Conservation (phyloP, 2,113 vertebrate species). For the Butastur rufipennis region DNA sequence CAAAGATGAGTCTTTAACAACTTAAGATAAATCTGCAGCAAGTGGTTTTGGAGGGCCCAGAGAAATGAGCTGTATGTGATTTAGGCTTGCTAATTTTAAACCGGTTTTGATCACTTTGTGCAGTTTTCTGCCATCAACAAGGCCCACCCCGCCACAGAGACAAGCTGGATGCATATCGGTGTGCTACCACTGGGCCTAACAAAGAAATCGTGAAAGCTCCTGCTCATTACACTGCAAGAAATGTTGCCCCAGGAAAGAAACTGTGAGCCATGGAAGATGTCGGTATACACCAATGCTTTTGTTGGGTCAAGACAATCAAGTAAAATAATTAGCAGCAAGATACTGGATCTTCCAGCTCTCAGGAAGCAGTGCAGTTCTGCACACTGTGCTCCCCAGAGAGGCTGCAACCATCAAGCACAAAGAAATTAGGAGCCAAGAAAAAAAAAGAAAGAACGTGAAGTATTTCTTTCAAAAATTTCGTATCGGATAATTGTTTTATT, state of each 20-base stretch:
- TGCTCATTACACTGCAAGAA: not conserved
- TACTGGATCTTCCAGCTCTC: constrained; percentile 48
- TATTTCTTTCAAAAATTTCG: not conserved
- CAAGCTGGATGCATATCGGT: accelerated
- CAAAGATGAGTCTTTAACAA: not conserved
- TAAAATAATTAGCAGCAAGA: constrained; percentile 59
- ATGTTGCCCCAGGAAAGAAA: constrained; percentile 39
- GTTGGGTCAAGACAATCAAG: constrained; percentile 62
- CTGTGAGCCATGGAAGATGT: constrained; percentile 15
- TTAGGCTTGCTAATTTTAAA: not conserved
- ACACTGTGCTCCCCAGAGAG: not conserved
- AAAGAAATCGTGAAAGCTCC: not conserved
- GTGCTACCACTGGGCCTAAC: not conserved
- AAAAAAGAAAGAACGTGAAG: not conserved
- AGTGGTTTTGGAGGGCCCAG: not conserved
- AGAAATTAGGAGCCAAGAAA: not conserved
- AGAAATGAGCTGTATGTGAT: not conserved
- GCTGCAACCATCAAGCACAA: not conserved
- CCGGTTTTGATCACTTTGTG: not conserved
- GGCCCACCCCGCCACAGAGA: not conserved
- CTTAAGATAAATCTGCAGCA: not conserved
- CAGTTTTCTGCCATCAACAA: not conserved
- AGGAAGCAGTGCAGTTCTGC: constrained; percentile 5
- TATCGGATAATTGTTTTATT: constrained; percentile 46
- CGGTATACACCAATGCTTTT: constrained; percentile 50